Evolutionary conservation across 1,140 invertebrate genomes (phyloP).

Genomic region (Drosophila funebris): DNA sequence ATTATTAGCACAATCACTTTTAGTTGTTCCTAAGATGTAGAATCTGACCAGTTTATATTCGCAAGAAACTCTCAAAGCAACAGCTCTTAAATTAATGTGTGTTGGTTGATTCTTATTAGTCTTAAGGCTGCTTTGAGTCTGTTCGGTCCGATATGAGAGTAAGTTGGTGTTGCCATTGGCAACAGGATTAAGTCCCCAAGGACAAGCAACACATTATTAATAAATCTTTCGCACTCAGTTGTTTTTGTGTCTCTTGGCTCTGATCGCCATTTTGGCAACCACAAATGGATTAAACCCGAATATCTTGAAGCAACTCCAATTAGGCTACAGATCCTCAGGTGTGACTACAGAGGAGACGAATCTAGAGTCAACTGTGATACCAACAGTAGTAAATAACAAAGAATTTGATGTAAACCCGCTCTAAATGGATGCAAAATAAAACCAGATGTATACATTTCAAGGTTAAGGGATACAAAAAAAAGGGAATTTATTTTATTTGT

Average conservation of each 20-base stretch:
- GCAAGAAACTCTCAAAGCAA: no score
- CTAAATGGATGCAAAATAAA: no score
- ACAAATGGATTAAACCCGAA: conserved; percentile 38
- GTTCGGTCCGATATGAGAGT: conserved; percentile 62
- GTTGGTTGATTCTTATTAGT: conserved; percentile 61
- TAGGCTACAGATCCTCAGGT: no score
- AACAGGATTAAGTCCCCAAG: neutral
- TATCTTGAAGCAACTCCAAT: neutral
- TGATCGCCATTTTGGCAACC: conserved; percentile 57
- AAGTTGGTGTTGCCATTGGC: conserved; percentile 27
- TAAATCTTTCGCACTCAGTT: conserved; percentile 40
- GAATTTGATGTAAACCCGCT: no score
- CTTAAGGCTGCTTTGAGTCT: conserved; percentile 48
- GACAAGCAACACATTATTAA: neutral
- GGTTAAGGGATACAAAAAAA: no score
- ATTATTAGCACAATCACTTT: no score
- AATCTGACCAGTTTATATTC: conserved; percentile 6
- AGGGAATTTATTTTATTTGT: no score
- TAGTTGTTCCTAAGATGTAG: no score
- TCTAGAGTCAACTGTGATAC: no score
- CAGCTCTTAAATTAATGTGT: conserved; percentile 60
- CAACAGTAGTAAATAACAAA: no score
- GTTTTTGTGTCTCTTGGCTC: conserved; percentile 69
- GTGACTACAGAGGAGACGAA: no score
- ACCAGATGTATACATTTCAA: no score